Evolutionary conservation across 2,113 vertebrate species (phyloP).

Genomic region (Clarias gariepinus): DNA sequence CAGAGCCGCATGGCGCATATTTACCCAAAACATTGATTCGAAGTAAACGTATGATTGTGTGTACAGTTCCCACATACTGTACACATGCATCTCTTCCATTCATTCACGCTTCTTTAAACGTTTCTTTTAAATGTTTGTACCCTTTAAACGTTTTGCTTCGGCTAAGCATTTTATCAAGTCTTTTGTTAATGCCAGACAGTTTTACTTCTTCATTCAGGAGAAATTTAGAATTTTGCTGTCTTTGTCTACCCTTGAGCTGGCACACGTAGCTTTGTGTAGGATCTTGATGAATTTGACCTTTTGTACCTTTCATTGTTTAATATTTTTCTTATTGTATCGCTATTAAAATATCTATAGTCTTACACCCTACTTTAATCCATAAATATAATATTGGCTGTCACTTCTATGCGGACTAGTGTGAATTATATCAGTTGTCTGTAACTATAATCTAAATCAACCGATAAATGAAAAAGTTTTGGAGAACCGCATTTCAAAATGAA

Average conservation of each 20-base stretch:
- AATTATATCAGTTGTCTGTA: neutral
- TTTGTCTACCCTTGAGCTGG: neutral
- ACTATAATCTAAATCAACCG: neutral
- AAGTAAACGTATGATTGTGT: neutral
- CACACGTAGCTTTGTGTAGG: neutral
- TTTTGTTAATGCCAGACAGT: no score
- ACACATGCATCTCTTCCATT: no score
- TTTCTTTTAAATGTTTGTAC: no score
- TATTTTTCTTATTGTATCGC: neutral
- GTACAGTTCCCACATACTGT: no score
- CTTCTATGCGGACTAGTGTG: neutral
- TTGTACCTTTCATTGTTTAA: neutral
- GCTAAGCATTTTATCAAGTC: no score
- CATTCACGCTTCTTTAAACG: no score
- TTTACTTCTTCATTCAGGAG: no score
- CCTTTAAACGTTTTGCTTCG: no score
- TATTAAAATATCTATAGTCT: neutral
- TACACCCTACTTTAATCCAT: neutral
- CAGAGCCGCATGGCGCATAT: neutral
- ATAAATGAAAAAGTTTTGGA: neutral
- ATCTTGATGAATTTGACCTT: no score
- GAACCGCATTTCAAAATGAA: neutral
- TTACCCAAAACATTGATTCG: neutral
- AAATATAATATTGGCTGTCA: neutral
- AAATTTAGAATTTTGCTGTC: neutral